phyloP scores from a whole-genome alignment of 2,797 vertebrate species.

The Lateolabrax maculatus region DNA sequence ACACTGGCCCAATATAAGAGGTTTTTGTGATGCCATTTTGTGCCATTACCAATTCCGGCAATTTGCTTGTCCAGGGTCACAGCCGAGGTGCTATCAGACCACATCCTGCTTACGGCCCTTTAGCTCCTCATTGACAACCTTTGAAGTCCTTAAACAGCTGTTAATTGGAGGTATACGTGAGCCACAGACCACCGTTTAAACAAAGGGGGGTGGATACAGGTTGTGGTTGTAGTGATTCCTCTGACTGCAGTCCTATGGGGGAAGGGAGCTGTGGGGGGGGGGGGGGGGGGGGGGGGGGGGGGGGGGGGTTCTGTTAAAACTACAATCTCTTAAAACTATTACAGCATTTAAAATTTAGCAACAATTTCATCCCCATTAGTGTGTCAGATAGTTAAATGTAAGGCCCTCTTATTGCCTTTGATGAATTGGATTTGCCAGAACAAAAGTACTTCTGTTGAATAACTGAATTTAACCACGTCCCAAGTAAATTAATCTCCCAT shows the following conservation, averaged over 20 bases:
- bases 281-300: too few relatives aligned
- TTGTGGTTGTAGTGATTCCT: conserved; percentile 17
- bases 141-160: conserved; percentile 76
- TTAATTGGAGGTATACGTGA: conserved; percentile 56
- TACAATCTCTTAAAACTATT: not conserved
- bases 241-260: not conserved
- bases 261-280: not conserved
- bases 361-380: conserved; percentile 23
- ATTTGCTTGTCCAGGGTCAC: conserved; percentile 34
- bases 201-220: conserved; percentile 21
- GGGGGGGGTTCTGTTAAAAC: conserved; percentile 13
- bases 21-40: not conserved
- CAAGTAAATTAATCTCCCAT: not conserved
- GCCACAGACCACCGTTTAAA: conserved; percentile 49
- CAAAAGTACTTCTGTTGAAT: conserved; percentile 19
- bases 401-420: conserved; percentile 1
- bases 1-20: not conserved
- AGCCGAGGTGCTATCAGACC: conserved; percentile 40
- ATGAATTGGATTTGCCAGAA: conserved; percentile 23
- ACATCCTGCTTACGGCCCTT: conserved; percentile 60
- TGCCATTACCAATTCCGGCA: conserved; percentile 24
- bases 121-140: conserved; percentile 56
- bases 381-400: conserved; percentile 11
- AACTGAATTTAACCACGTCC: conserved; percentile 1
- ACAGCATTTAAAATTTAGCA: not conserved